Conservation (phyloP, 1,140 invertebrate species). For the Leguminivora glycinivorella region DNA sequence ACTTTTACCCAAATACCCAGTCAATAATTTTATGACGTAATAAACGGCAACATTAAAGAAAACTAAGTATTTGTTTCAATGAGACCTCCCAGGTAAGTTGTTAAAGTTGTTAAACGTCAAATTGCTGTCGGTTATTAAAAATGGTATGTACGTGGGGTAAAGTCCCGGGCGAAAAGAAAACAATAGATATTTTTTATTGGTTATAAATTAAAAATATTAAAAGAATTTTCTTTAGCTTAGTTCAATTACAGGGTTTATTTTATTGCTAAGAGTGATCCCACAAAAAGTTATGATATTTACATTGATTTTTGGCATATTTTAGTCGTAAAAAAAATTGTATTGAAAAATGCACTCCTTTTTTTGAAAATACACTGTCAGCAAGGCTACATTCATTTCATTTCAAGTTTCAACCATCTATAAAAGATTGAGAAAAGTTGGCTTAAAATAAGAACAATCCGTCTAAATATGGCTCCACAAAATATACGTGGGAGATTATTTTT, state of each 20-base stretch:
- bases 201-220: not conserved
- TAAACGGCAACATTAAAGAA: not conserved
- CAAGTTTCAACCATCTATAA: too few relatives aligned
- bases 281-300: too few relatives aligned
- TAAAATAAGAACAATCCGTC: too few relatives aligned
- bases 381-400: too few relatives aligned
- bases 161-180: not conserved
- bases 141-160: constrained; percentile 7
- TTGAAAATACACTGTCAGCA: too few relatives aligned
- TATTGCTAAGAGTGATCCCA: too few relatives aligned
- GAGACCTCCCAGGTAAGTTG: not conserved
- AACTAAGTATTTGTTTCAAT: not conserved
- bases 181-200: not conserved
- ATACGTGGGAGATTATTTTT: too few relatives aligned
- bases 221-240: not conserved
- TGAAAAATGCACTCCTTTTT: too few relatives aligned
- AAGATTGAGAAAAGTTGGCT: too few relatives aligned
- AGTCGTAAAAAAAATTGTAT: too few relatives aligned
- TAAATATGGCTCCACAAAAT: too few relatives aligned
- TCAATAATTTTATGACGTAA: not conserved
- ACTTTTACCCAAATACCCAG: not conserved
- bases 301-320: too few relatives aligned
- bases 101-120: not conserved
- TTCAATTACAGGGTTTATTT: not conserved
- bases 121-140: not conserved